Conservation (phyloP, 2,113 vertebrate species). For the Tricholaema leucomelas region DNA sequence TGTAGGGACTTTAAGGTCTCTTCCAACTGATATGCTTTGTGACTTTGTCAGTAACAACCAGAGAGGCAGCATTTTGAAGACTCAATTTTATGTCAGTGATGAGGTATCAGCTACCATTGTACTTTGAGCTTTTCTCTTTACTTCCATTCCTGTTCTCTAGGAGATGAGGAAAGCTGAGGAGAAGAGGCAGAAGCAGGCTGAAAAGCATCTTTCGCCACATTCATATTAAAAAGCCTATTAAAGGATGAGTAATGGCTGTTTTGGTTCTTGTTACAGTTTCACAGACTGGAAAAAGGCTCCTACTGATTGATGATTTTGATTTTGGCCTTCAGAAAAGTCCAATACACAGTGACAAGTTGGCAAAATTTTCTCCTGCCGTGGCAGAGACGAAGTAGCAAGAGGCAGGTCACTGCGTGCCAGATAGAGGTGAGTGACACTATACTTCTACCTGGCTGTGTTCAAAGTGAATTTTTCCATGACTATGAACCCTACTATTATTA, state of each 20-base stretch:
- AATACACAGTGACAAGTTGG: background rate
- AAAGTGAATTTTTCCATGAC: background rate
- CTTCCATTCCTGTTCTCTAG: background rate
- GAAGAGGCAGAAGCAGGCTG: background rate
- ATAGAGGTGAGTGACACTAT: background rate
- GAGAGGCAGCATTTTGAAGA: background rate
- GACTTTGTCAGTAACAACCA: background rate
- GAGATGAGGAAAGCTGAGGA: background rate
- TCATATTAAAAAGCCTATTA: background rate
- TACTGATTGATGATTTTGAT: background rate
- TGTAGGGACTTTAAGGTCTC: background rate
- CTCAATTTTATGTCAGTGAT: background rate
- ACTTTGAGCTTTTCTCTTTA: background rate
- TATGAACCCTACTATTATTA: background rate
- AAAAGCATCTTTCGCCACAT: constrained; percentile 17
- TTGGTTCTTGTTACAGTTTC: background rate
- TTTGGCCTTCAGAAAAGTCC: background rate
- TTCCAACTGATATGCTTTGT: too few relatives aligned
- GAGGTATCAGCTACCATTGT: background rate
- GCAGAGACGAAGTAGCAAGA: background rate
- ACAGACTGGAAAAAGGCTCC: background rate
- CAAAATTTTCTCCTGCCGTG: rapidly evolving
- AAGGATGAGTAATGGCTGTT: background rate
- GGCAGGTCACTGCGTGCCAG: rapidly evolving
- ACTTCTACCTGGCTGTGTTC: background rate